Percentiles rank a stretch among this genome's conserved stretches.
Evolutionary conservation across 2,113 vertebrate species (phyloP).

Genomic region (Limanda limanda): DNA sequence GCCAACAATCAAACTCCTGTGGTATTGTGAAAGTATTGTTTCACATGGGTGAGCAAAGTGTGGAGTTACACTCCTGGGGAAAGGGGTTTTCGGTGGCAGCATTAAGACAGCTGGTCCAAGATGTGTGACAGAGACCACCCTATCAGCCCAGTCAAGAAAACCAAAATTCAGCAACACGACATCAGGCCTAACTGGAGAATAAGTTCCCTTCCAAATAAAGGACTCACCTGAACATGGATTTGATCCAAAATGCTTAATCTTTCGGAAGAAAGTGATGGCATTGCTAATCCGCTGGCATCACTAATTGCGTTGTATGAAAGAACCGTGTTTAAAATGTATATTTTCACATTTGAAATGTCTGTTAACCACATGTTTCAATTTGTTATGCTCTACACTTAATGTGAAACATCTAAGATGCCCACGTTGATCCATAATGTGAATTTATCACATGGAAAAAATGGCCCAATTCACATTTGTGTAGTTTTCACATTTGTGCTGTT

Average conservation of each 20-base stretch:
- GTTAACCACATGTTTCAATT: too few relatives aligned
- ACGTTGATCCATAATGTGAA: too few relatives aligned
- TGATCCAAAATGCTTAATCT: neutral
- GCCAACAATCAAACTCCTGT: constrained; percentile 78
- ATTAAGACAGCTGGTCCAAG: constrained; percentile 31
- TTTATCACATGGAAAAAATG: too few relatives aligned
- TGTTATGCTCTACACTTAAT: too few relatives aligned
- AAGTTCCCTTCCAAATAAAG: constrained; percentile 35
- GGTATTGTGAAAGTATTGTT: constrained; percentile 82
- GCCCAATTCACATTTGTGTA: too few relatives aligned
- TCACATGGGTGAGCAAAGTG: constrained; percentile 75
- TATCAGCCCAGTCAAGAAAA: constrained; percentile 24
- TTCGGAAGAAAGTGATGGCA: neutral
- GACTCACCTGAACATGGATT: neutral
- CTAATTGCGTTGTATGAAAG: too few relatives aligned
- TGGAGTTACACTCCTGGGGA: constrained; percentile 55
- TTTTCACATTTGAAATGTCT: too few relatives aligned
- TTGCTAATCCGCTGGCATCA: too few relatives aligned
- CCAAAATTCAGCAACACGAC: constrained; percentile 7
- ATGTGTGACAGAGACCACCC: constrained; percentile 59
- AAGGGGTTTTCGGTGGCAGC: constrained; percentile 27
- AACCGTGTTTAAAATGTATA: too few relatives aligned
- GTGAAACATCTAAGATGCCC: too few relatives aligned
- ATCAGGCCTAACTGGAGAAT: constrained; percentile 15
- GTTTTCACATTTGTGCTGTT: too few relatives aligned